Evolutionary conservation across 2,888 invertebrate genomes (phyloP), one percentile per base, ranked within the genome.

Genomic region (Acanthoscelides obtectus): DNA sequence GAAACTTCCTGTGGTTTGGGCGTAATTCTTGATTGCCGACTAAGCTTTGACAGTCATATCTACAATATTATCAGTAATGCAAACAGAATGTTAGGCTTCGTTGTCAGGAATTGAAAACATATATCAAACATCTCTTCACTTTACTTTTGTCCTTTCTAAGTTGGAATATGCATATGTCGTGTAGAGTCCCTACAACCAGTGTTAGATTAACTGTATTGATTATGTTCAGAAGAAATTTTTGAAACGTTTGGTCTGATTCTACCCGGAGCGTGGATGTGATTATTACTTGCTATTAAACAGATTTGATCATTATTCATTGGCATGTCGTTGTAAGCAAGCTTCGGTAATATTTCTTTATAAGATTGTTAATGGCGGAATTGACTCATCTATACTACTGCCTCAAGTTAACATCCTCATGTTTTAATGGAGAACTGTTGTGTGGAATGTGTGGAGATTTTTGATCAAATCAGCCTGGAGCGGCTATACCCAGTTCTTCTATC

Each of bases 141-240:
- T 45, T 45, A 17, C 22, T 64, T 21, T 69, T 69, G 2, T 64
- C 20, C 63, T 4, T 66, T 66, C 21, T 20, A 65, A 17, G n/a
- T 20, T 67, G 22, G 67, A 67, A 67, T 67, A 67, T 67, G 67
- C 22, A 22, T 67, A 21, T n/a, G 25, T 67, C 25, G 67, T 67
- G 22, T 67, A 22, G 67, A 22, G 22, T 67, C 67, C 67, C 2
- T 22, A 67, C 22, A 22, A 67, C 5, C 67, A 67, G 20, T 22
- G 22, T 19, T 25, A 67, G 22, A 67, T 67, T 20, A 25, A 20
- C 22, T 4, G 67, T 22, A 67, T 22, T 20, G 67, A 67, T 22
- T 25, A 22, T 6, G 25, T 67, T 67, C 22, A 67, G 22, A 67
- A 67, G 22, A 21, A 22, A n/a, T 67, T 67, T 67, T 8, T 67